Percentiles rank a stretch among this genome's conserved stretches.
These are phyloP conservation scores for Platysternon megacephalum DNA, from an alignment of 2,113 vertebrate species.

Conservation along the genomic window DNA sequence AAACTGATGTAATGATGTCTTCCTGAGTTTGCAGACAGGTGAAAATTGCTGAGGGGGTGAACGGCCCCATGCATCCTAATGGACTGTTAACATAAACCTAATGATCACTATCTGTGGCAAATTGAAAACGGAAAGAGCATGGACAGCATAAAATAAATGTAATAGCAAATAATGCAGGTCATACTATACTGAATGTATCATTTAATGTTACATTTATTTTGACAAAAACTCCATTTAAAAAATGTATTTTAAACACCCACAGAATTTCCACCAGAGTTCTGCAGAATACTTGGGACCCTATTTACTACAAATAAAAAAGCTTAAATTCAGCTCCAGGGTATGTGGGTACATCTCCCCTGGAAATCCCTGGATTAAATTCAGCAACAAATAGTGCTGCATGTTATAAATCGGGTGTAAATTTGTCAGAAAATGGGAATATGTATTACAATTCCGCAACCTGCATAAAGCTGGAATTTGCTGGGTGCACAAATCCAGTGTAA, in stretches of 20 bases:
- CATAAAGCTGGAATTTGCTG: slow-evolving; percentile 5
- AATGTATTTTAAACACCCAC: background rate
- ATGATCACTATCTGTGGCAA: background rate
- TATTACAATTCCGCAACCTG: slow-evolving; percentile 1
- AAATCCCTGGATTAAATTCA: background rate
- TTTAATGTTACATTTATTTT: background rate
- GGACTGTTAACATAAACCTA: slow-evolving; percentile 19
- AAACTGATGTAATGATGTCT: background rate
- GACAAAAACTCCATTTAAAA: slow-evolving; percentile 14
- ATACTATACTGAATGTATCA: background rate
- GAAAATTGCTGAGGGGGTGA: slow-evolving; percentile 18
- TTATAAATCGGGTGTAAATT: background rate
- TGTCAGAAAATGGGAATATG: background rate
- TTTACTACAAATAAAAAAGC: too few species aligned
- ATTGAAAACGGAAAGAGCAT: background rate
- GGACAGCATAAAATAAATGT: background rate
- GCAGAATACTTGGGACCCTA: background rate
- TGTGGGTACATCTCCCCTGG: background rate
- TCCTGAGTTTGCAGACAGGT: background rate
- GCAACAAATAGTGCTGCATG: background rate
- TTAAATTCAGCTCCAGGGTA: background rate
- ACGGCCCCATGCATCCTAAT: background rate
- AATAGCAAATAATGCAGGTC: background rate
- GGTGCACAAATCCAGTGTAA: background rate
- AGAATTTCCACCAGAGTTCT: background rate